Evolutionary conservation across 2,113 vertebrate genomes (phyloP), one percentile per base, ranked within the genome.

Genomic region (Syngnathus typhle): DNA sequence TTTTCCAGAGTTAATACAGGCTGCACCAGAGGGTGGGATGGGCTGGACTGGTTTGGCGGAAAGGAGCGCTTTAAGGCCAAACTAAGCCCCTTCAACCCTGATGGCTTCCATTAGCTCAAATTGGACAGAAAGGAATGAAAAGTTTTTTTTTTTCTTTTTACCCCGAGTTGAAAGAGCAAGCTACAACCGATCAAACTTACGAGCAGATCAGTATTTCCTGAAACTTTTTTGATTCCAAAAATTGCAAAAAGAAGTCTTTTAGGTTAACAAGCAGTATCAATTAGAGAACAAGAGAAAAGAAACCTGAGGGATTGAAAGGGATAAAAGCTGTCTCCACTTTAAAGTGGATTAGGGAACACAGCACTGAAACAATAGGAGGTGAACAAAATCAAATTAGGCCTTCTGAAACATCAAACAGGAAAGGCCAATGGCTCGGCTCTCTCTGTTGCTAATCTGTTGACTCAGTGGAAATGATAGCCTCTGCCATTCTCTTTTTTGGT

Each of bases 361-460:
- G 87, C 52, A 79, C 80, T 91, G 90, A 92, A 92, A 92, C 91
- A 92, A 92, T 91, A 81, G 90, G 90, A 91, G 90, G 91, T 90
- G 85, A 91, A 91, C 91, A 91, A 65, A 65, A 65, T 91, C 91
- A 86, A 92, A 92, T 92, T 92, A 92, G 88, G 78, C 77, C 75
- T 88, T 87, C 87, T 77, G 19, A 90, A 91, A 91, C 90, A 91
- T 92, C 89, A 91, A 91, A 91, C 77, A 78, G 76, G 74, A 78
- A 75, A 80, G 77, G 79, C 86, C 87, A 89, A 86, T 84, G 85
- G 84, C 88, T 89, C 70, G 88, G 88, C 90, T 89, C 90, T 83
- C 90, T 89, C 82, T 72, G 69, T 65, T n/a, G 69, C 87, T 91
- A 91, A 91, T 90, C 90, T 91, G 90, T 90, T 90, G 88, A 91